These are phyloP conservation scores for Ardeotis arabs DNA, from an alignment of 2,113 vertebrate genomes.

Conservation along the genomic window DNA sequence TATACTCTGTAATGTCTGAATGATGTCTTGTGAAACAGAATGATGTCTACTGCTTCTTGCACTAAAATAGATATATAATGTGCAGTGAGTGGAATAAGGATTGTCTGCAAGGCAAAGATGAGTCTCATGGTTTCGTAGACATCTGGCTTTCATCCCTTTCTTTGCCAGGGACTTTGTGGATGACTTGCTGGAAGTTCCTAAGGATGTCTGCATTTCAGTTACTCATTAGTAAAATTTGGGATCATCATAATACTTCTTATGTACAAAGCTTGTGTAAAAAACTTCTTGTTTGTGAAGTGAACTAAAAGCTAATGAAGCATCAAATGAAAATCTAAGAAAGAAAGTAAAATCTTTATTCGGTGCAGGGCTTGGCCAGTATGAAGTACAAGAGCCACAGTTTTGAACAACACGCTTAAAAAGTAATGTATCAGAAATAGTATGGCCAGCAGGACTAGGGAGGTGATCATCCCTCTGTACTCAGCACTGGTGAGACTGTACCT, in stretches of 20 bases:
- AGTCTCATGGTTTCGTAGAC: background rate
- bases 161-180: background rate
- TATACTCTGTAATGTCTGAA: background rate
- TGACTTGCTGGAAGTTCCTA: background rate
- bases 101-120: background rate
- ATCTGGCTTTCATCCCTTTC: background rate
- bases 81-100: background rate
- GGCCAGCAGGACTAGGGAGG: no score
- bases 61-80: background rate
- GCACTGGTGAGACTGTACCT: background rate
- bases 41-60: background rate
- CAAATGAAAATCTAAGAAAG: background rate
- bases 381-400: no score
- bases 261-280: no score
- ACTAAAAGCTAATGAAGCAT: background rate
- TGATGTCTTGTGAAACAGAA: conserved; percentile 5
- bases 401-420: no score
- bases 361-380: no score
- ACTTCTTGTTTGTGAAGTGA: background rate
- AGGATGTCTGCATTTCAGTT: background rate
- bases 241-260: background rate
- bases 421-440: no score
- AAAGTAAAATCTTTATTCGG: no score
- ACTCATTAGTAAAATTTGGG: background rate
- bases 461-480: no score